Evolutionary conservation across 1,140 invertebrate species (phyloP), one percentile per base, ranked within the genome.

Genomic region (Lasioglossum baleicum): DNA sequence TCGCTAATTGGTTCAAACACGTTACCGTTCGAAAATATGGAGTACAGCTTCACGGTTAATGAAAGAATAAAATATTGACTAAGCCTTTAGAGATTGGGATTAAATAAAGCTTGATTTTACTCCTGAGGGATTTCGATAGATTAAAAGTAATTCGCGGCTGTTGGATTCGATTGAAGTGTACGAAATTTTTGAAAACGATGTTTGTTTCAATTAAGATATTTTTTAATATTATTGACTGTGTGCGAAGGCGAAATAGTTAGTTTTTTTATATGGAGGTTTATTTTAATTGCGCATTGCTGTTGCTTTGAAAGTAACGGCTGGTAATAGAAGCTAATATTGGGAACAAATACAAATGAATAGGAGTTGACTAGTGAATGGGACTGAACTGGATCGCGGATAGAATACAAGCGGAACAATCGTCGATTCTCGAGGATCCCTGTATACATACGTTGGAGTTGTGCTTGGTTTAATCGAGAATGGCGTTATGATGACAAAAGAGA

Each of bases 401-500:
- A 58, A 58, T 58, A 58, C 56, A 58, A 58, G 17, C 56, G 56
- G 56, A 58, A 58, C 56, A 58, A 58, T 58, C 56, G 56, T 7
- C 56, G 56, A 58, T 58, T n/a, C 56, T 58, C 56, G 56, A 58
- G 56, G 56, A 7, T n/a, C 56, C 56, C 20, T 58, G n/a, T 58
- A 58, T 58, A 58, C 56, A 58, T 58, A 58, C 56, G n/a, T 58
- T 20, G n/a, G 20, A 58, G 56, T 58, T 58, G 20, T n/a, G 56
- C 20, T 58, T n/a, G 56, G 17, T 58, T 58, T 58, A 58, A 58
- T 58, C 56, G 56, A n/a, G 56, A 58, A 58, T 58, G 56, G 56
- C 20, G 56, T 58, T 58, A 58, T 58, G n/a, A 8, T 58, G 17
- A 58, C 56, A 58, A 58, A 58, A 58, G 56, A 58, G 20, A 6